Conservation (phyloP, 2,797 vertebrate genomes). For the Oreochromis mossambicus region DNA sequence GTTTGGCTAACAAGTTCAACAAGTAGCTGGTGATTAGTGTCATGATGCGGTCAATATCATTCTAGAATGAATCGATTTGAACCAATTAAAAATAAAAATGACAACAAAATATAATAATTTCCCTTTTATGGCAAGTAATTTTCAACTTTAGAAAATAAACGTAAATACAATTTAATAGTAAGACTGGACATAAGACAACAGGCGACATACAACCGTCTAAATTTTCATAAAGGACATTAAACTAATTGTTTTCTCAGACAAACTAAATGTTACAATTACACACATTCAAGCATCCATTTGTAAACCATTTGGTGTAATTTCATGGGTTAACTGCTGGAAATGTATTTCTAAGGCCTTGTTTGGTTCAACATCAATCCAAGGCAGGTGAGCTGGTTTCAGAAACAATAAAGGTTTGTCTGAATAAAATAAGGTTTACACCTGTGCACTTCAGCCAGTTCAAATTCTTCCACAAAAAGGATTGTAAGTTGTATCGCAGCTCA, state of each 20-base stretch:
- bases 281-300: constrained; percentile 20
- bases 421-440: constrained; percentile 6
- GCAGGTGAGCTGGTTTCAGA: constrained; percentile 31
- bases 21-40: background rate
- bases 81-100: background rate
- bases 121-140: constrained; percentile 55
- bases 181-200: constrained; percentile 25
- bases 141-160: constrained; percentile 47
- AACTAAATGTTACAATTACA: constrained; percentile 12
- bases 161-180: constrained; percentile 33
- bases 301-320: constrained; percentile 20
- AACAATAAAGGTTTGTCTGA: background rate
- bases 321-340: constrained; percentile 17
- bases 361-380: constrained; percentile 16
- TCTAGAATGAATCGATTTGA: background rate
- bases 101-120: constrained; percentile 32
- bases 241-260: constrained; percentile 1
- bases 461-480: background rate
- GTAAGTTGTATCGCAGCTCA: background rate
- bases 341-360: constrained; percentile 10
- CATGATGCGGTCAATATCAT: background rate
- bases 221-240: constrained; percentile 25
- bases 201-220: constrained; percentile 27
- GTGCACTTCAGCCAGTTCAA: background rate
- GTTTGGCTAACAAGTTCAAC: background rate